Evolutionary conservation across 2,888 invertebrate species (phyloP).

Genomic region (Pandemis corylana): DNA sequence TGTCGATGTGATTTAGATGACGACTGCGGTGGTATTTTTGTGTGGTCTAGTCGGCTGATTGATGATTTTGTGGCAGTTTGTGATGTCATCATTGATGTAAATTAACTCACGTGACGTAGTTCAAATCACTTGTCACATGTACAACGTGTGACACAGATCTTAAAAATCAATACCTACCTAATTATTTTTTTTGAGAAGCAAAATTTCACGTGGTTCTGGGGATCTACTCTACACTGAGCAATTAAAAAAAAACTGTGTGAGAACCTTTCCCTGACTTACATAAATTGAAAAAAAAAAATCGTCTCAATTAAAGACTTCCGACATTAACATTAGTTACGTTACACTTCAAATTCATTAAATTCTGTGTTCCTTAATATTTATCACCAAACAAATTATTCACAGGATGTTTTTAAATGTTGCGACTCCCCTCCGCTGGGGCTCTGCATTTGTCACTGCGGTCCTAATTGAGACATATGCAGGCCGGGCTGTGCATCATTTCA

Average conservation of each 20-base stretch:
- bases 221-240: too few relatives aligned
- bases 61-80: conserved; percentile 12
- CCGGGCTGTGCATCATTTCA: conserved; percentile 30
- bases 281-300: background rate
- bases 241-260: too few relatives aligned
- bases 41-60: conserved; percentile 45
- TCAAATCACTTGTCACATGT: too few relatives aligned
- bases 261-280: too few relatives aligned
- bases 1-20: conserved; percentile 29
- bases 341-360: conserved; percentile 31
- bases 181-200: too few relatives aligned
- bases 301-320: background rate
- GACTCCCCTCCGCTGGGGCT: conserved; percentile 18
- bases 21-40: conserved; percentile 46
- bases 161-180: too few relatives aligned
- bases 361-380: conserved; percentile 11
- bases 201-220: too few relatives aligned
- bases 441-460: conserved; percentile 59
- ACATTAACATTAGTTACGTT: conserved; percentile 20
- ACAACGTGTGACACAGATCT: too few relatives aligned
- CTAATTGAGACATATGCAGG: conserved; percentile 76
- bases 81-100: background rate
- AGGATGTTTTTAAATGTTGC: conserved; percentile 27
- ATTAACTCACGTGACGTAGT: background rate
- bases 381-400: conserved; percentile 17